Base-by-base conservation (phyloP, 2,888 invertebrate genomes). In the Nineta flava region DNA sequence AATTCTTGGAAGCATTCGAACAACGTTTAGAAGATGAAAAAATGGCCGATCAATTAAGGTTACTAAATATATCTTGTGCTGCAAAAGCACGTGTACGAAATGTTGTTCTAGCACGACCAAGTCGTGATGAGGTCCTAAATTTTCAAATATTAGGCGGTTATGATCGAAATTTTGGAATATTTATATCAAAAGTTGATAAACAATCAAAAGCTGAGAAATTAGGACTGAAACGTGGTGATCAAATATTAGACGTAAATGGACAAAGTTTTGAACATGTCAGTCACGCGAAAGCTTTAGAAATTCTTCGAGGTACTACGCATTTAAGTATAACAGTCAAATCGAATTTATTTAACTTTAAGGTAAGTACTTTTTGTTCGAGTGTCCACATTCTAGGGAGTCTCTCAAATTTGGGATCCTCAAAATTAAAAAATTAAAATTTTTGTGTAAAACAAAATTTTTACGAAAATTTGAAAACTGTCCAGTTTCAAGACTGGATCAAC, bases 181-280 rank as follows among this genome's bases (percentile, higher is more conserved):
- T 94, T 69, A 87, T 99, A 57, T 83, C 90, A 21, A 90, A 92
- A 68, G 94, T 96, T 19, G 94, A 95, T 62, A 84, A 84, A 59
- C 83, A 83, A 55, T 91, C 94, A 2, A 93, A 93, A 69, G 92
- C 96, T 7, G 92, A 94, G 67, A 92, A 94, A 65, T 88, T 93
- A 19, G 97, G 97, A 1, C 71, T 99, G 47, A 95, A 96, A 67
- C 77, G 95, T 49, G 97, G 96, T 40, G 97, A 99, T 72, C 96
- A 99, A 74, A 90, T 99, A 54, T 73, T 97, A 57, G 95, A 96
- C 72, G 95, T 99, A 1, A 99, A 99, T 67, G 94, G 95, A 26
- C 92, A 95, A 65, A 93, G 88, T 61, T 94, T 97, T 66, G 87
- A 90, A 61, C 91, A 92, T 68, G 90, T 97, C 46, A 87, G 85